Percentiles rank a stretch among this genome's conserved stretches.
Conservation (phyloP, 2,113 vertebrate species). For the Tragelaphus buxtoni region DNA sequence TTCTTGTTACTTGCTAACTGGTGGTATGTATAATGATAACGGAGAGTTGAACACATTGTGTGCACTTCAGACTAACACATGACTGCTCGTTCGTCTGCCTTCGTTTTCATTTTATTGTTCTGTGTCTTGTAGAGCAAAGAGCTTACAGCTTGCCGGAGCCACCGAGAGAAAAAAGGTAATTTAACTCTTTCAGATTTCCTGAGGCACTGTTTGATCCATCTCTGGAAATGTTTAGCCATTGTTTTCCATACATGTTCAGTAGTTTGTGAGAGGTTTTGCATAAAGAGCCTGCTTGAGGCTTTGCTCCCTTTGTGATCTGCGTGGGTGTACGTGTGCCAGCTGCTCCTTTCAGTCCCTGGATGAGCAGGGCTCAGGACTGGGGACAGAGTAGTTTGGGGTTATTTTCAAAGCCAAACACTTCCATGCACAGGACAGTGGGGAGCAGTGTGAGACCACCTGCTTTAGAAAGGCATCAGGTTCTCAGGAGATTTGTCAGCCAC, state of each 20-base stretch:
- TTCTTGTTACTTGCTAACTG: slow-evolving; percentile 23
- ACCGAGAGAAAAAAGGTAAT: slow-evolving; percentile 89
- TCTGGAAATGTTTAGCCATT: not conserved
- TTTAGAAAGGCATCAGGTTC: not conserved
- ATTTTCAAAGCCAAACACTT: not conserved
- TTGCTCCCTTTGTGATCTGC: not conserved
- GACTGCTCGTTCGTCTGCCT: not conserved
- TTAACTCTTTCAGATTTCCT: not conserved
- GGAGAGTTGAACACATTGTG: not conserved
- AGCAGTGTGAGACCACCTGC: not conserved
- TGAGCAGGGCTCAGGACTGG: not conserved
- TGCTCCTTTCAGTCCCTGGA: not conserved
- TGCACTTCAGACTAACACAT: not conserved
- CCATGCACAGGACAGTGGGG: not conserved
- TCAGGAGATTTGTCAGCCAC: not conserved
- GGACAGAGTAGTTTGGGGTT: not conserved
- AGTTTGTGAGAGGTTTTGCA: not conserved
- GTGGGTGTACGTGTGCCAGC: fast-evolving
- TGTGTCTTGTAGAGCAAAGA: slow-evolving; percentile 87
- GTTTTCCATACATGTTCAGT: not conserved
- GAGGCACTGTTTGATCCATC: not conserved
- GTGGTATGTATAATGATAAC: not conserved
- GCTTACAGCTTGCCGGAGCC: slow-evolving; percentile 82
- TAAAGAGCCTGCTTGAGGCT: not conserved
- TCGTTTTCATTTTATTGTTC: slow-evolving; percentile 28